These are phyloP conservation scores for Butorides virescens DNA, from an alignment of 2,113 vertebrate genomes.

Conservation along the genomic window DNA sequence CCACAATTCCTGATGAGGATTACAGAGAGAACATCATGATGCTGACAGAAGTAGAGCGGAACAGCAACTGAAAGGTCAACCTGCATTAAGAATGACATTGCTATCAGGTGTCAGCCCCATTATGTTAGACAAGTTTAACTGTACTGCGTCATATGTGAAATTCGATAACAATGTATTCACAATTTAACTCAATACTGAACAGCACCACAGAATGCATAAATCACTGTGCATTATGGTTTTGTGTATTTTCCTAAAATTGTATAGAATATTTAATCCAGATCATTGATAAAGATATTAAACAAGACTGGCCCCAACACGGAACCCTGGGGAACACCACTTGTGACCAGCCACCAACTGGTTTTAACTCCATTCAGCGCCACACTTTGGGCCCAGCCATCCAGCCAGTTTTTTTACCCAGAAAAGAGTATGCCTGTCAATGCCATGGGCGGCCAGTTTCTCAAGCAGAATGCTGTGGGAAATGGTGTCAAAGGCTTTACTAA, in stretches of 20 bases:
- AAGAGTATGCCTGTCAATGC: no score
- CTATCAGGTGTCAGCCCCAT: constrained; percentile 40
- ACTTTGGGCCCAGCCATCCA: no score
- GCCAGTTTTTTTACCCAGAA: no score
- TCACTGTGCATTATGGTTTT: neutral
- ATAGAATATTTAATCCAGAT: neutral
- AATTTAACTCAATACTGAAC: constrained; percentile 1
- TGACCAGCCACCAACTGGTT: no score
- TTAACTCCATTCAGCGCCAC: no score
- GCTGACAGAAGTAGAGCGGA: neutral
- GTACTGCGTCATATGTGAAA: constrained; percentile 26
- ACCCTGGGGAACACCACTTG: no score
- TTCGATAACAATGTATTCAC: neutral
- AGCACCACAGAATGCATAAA: neutral
- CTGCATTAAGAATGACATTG: constrained; percentile 18
- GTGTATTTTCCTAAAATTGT: neutral
- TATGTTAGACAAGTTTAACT: constrained; percentile 32
- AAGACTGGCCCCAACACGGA: no score
- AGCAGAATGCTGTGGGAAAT: no score
- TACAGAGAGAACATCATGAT: neutral
- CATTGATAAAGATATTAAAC: no score
- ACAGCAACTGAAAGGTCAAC: constrained; percentile 30
- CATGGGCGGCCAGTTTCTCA: no score
- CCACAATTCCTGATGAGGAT: neutral
- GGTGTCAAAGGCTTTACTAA: no score